Base-by-base conservation (phyloP, 2,888 invertebrate species). In the Orchestes rusci region DNA sequence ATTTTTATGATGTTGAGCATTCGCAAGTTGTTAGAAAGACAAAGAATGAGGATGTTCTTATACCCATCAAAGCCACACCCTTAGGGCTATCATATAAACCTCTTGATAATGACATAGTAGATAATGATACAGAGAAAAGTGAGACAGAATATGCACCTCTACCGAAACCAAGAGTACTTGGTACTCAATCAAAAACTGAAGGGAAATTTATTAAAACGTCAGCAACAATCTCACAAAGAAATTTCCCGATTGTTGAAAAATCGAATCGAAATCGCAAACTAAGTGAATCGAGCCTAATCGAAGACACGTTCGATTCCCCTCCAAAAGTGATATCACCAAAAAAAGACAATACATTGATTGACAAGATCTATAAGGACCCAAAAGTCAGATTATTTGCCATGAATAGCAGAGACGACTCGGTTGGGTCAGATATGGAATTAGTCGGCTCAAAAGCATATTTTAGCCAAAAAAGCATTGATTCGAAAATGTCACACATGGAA, bases 1-100 rank as follows among this genome's bases (percentile, higher is more conserved):
- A 68, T 37, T 61, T 57, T 38, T 69, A 69, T 45, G 65, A 69
- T 52, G 59, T 68, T n/a, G 59, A 61, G 52, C 64, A 64, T 16
- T 64, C 65, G 4, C 61, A 59, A 42, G 53, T 66, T 18, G 54
- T 58, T 43, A 52, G 50, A 43, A 55, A 53, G 44, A 39, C 52
- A 3, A 52, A 45, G 39, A 45, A 50, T 17, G 45, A 43, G 39
- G 40, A 43, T 30, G 20, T 50, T 30, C 29, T 36, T 33, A 49
- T 48, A 39, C 38, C 44, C 3, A 34, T 41, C 17, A 47, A 53
- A 28, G 23, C 45, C 10, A 39, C 42, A 2, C 34, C 44, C 4
- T 18, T 45, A 27, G 39, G 45, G 20, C 37, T 46, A 10, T 50
- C 51, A 18, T 43, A 48, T 23, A 46, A 38, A 37, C 7, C 39